Conservation (phyloP, 1,140 invertebrate species). For the Papilio aristodemus region DNA sequence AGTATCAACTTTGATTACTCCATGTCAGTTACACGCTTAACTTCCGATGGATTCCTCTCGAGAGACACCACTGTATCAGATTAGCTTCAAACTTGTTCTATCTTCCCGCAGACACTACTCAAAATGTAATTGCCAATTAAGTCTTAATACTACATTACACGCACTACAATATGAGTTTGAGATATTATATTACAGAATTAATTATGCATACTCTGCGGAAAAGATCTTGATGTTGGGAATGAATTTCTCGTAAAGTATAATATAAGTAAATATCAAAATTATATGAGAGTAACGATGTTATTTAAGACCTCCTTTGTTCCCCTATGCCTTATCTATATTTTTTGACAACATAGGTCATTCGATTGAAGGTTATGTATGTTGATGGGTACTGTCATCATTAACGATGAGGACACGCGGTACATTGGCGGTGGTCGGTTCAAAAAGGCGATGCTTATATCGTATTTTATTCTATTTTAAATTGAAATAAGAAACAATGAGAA, state of each 20-base stretch:
- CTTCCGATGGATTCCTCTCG: constrained; percentile 44
- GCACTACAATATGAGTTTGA: not conserved
- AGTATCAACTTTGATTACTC: constrained; percentile 44
- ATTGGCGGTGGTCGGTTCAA: too few relatives aligned
- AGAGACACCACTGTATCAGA: constrained; percentile 42
- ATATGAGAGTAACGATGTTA: not conserved
- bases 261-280: not conserved
- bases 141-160: constrained; percentile 10
- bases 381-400: too few relatives aligned
- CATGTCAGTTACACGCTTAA: constrained; percentile 41
- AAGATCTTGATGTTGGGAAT: not conserved
- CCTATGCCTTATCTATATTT: not conserved
- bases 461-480: too few relatives aligned
- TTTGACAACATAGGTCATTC: too few relatives aligned
- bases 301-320: too few relatives aligned
- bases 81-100: constrained; percentile 47
- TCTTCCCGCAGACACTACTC: constrained; percentile 33
- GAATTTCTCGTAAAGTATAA: not conserved
- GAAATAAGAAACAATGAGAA: too few relatives aligned
- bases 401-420: too few relatives aligned
- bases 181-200: constrained; percentile 11
- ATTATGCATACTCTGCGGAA: not conserved
- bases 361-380: too few relatives aligned
- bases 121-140: constrained; percentile 15
- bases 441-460: too few relatives aligned